Conservation (phyloP, 2,797 vertebrate genomes). For the Sebastiscus tertius region DNA sequence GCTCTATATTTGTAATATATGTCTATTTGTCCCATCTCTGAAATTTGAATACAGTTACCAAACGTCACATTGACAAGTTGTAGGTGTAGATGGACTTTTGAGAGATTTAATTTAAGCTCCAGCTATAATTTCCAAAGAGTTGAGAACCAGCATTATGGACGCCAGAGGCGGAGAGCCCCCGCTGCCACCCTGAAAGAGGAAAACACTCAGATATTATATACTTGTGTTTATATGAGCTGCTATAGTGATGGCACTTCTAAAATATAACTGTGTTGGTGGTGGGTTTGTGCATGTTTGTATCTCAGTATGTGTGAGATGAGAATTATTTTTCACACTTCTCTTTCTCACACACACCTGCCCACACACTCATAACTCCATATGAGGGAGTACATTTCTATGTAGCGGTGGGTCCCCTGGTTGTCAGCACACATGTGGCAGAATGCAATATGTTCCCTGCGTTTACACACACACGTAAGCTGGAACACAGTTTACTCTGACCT, state of each 20-base stretch:
- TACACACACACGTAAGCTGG: background rate
- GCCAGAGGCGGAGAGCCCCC: too few species aligned
- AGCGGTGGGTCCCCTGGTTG: slow-evolving; percentile 13
- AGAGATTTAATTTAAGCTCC: too few species aligned
- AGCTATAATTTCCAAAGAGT: background rate
- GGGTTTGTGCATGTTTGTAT: background rate
- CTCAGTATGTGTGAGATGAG: slow-evolving; percentile 6
- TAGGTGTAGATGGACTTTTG: too few species aligned
- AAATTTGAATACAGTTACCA: background rate
- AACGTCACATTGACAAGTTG: background rate
- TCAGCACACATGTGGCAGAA: slow-evolving; percentile 33
- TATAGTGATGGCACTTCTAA: background rate
- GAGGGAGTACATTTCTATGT: slow-evolving; percentile 27
- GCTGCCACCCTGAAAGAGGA: background rate
- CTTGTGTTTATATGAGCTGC: background rate
- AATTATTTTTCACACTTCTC: slow-evolving; percentile 13
- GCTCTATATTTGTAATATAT: too few species aligned
- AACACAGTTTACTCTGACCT: slow-evolving; percentile 64
- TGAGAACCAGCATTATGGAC: background rate
- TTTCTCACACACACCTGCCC: slow-evolving; percentile 16
- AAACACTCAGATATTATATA: background rate
- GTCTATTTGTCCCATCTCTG: background rate
- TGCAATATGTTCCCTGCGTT: background rate
- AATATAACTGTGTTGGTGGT: background rate
- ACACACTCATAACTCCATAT: background rate